phyloP scores from a whole-genome alignment of 2,888 invertebrate genomes.

The Hyppa rectilinea region DNA sequence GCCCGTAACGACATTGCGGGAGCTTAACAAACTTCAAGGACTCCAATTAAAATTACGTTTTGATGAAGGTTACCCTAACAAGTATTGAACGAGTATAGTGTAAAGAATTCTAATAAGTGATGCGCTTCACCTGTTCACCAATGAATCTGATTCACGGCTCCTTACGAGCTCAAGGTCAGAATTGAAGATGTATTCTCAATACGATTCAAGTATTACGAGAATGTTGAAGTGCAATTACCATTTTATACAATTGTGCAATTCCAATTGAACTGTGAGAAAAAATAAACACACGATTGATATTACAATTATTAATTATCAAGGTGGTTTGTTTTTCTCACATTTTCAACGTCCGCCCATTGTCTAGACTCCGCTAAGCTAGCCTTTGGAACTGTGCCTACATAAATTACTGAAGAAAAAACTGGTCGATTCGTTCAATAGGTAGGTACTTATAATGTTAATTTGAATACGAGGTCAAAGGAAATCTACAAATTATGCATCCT shows the following conservation, averaged over 20 bases:
- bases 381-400: conserved; percentile 70
- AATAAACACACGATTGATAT: conserved; percentile 70
- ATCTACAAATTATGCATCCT: conserved; percentile 65
- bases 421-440: conserved; percentile 69
- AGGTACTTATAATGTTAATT: conserved; percentile 73
- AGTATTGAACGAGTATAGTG: conserved; percentile 21
- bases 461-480: conserved; percentile 75
- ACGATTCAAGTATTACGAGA: conserved; percentile 58
- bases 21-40: conserved; percentile 41
- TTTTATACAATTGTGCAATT: conserved; percentile 65
- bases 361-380: conserved; percentile 58
- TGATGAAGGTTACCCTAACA: conserved; percentile 12
- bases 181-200: conserved; percentile 64
- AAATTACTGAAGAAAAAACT: conserved; percentile 71
- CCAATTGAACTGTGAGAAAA: conserved; percentile 66
- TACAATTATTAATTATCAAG: conserved; percentile 71
- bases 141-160: conserved; percentile 47
- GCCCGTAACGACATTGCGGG: conserved; percentile 39
- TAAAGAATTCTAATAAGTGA: conserved; percentile 34
- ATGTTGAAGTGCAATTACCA: conserved; percentile 66
- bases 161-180: conserved; percentile 70
- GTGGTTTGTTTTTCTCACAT: conserved; percentile 79
- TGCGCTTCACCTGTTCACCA: conserved; percentile 48
- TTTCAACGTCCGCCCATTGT: conserved; percentile 86
- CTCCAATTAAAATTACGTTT: conserved; percentile 43